Evolutionary conservation across 2,113 vertebrate genomes (phyloP), one percentile per base, ranked within the genome.

Genomic region (Tylochromis polylepis): DNA sequence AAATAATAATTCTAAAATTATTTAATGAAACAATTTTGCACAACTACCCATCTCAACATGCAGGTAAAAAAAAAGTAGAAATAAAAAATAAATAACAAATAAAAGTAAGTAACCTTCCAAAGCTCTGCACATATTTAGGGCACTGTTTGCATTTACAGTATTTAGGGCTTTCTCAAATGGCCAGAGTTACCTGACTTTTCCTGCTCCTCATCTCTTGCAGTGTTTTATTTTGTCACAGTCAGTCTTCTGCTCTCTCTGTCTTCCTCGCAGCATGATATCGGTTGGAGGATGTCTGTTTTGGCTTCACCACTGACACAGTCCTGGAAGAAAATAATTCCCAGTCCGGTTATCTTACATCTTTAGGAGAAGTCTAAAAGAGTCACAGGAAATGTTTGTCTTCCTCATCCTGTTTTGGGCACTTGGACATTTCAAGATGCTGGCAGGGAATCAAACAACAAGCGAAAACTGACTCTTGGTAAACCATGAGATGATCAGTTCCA

Each of bases 321-420:
- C 36, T 5, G 20, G 36, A 31, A 81, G 58, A 56, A 36, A 49
- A 29, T 55, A 22, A 77, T 24, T 77, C 58, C 79, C 79, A 14
- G 6, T 43, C 18, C 3, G 15, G 18, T 86, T 88, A 94, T 94
- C 93, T 79, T 36, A n/a, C 34, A 88, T 92, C 87, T 89, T 85
- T 58, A 77, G 49, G 34, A 82, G 79, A 87, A 53, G 79, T 84
- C 85, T 58, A 79, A 94, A 85, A 84, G 58, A 24, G 83, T 60
- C 46, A 86, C 90, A 92, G 94, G 94, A 95, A 95, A 92, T 94
- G 92, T 94, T 94, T 90, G 86, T 88, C 81, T 95, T 92, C 91
- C 90, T 89, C 91, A 80, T 95, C 93, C 95, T 94, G 94, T 92
- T 89, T 87, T 51, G 41, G 81, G 60, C 70, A 51, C 4, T 77